Percentiles rank a stretch among this genome's conserved stretches.
Evolutionary conservation across 2,797 vertebrate genomes (phyloP).

Genomic region (Rhinichthys osculus): DNA sequence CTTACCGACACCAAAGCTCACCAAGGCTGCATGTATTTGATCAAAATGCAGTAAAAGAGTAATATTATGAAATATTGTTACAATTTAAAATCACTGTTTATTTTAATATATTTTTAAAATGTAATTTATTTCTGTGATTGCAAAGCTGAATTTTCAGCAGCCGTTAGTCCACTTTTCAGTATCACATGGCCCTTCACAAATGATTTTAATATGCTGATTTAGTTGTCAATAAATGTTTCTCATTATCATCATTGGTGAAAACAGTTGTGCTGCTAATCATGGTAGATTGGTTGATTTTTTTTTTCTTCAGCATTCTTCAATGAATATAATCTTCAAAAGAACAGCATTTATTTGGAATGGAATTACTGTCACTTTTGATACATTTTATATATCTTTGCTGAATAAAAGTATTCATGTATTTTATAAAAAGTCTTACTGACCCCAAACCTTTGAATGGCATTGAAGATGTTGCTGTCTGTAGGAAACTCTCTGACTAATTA

Average conservation of each 20-base stretch:
- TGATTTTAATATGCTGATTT: not conserved
- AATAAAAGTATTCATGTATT: no score
- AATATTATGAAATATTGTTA: not conserved
- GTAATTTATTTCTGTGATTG: not conserved
- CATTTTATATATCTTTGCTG: not conserved
- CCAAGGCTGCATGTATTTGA: not conserved
- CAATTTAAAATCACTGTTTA: not conserved
- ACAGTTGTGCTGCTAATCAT: not conserved
- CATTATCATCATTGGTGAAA: not conserved
- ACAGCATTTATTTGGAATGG: not conserved
- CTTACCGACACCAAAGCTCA: not conserved
- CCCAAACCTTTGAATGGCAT: no score
- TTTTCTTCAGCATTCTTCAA: not conserved
- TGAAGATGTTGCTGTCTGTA: no score
- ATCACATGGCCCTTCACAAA: not conserved
- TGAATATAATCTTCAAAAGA: not conserved
- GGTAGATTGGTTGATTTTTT: no score
- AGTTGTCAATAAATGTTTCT: not conserved
- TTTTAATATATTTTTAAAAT: not conserved
- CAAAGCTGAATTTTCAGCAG: not conserved
- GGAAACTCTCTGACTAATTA: not conserved
- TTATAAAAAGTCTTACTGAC: no score
- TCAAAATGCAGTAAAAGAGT: not conserved
- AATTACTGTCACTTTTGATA: not conserved
- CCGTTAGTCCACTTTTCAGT: not conserved